Percentiles rank a stretch among this genome's conserved stretches.
Conservation (phyloP, 2,113 vertebrate species). For the Chloropsis hardwickii region DNA sequence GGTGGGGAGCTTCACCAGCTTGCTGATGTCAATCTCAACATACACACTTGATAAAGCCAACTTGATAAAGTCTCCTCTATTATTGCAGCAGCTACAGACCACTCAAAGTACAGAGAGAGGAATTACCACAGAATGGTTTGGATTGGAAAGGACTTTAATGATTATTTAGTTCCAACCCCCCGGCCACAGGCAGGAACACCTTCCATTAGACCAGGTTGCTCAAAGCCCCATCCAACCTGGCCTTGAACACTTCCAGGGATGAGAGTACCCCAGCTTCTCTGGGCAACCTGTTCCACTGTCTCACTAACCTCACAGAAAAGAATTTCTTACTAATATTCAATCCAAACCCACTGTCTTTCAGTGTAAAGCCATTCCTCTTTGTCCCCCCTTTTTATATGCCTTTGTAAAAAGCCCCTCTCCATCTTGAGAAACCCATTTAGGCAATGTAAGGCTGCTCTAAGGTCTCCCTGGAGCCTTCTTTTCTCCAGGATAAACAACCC, state of each 20-base stretch:
- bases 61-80: neutral
- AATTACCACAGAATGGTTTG: neutral
- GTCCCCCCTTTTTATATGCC: neutral
- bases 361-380: neutral
- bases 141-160: neutral
- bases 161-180: neutral
- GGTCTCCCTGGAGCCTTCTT: neutral
- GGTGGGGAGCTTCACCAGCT: neutral
- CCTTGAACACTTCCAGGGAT: neutral
- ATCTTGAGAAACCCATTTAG: neutral
- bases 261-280: neutral
- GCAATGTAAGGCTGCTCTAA: neutral
- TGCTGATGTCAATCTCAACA: neutral
- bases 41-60: rapidly evolving
- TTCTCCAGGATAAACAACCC: neutral
- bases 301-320: neutral
- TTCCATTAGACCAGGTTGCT: neutral
- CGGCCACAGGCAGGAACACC: neutral
- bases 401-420: neutral
- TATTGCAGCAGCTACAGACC: neutral
- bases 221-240: neutral
- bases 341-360: neutral
- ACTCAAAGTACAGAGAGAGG: neutral
- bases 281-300: neutral
- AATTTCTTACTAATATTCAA: neutral